These are phyloP conservation scores for Bruchidius siliquastri DNA, from an alignment of 2,888 invertebrate genomes.

Conservation along the genomic window DNA sequence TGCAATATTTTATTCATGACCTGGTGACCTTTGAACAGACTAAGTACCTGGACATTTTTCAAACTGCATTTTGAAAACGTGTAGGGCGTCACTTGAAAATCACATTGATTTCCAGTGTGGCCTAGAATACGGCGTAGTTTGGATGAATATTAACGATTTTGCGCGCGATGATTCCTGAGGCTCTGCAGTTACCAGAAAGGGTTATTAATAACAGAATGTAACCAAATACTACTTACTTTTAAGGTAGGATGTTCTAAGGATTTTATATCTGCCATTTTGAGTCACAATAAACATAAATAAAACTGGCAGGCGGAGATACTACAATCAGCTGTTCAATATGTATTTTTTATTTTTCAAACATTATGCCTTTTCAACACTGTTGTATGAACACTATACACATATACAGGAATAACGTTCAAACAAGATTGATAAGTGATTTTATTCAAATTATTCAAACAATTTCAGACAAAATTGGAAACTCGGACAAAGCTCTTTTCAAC, in stretches of 20 bases:
- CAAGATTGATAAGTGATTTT: neutral
- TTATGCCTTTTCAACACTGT: neutral
- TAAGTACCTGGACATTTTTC: neutral
- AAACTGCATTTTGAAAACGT: neutral
- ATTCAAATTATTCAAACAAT: neutral
- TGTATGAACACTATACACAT: neutral
- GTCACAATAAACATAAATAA: neutral
- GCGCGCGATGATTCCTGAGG: neutral
- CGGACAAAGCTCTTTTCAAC: neutral
- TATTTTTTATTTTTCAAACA: neutral
- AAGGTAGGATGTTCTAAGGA: constrained; percentile 93
- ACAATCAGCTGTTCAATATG: neutral
- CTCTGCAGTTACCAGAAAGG: neutral
- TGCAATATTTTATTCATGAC: neutral
- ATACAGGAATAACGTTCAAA: neutral
- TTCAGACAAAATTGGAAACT: neutral
- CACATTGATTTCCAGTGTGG: neutral
- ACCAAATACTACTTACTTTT: constrained; percentile 58
- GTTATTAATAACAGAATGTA: neutral
- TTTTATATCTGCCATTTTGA: constrained; percentile 83
- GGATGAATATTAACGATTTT: neutral
- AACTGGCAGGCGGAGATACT: neutral
- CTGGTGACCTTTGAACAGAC: neutral
- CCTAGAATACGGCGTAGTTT: neutral
- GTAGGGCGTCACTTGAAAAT: neutral